Evolutionary conservation across 2,113 vertebrate genomes (phyloP), one percentile per base, ranked within the genome.

Genomic region (Chauna torquata): DNA sequence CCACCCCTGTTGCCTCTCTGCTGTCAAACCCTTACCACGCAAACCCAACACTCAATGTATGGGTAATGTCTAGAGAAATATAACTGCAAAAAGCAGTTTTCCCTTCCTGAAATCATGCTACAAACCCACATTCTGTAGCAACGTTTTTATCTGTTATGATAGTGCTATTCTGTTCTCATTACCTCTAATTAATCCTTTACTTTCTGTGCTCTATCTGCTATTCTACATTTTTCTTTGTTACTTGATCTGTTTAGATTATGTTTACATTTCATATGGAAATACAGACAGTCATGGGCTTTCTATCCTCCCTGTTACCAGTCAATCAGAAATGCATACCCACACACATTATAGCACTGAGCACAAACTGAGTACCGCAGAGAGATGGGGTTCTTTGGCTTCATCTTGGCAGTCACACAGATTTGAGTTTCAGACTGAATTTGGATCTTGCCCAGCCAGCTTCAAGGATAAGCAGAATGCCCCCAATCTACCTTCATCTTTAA

Each of bases 271-370:
- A 27, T 9, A 17, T 8, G 40, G 50, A 62, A 65, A 74, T 23
- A 14, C 30, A 86, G n/a, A 40, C 0, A 0, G 9, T 44, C n/a
- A 54, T 0, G 0, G 19, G 5, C n/a, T 94, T 71, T 44, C n/a
- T 59, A 4, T 49, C 28, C 6, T 8, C 5, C 4, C 32, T 38
- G 8, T 50, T 42, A 71, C 6, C 10, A 70, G 38, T 17, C 70
- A 50, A 44, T 44, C 44, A 80, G 66, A 55, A 86, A 72, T 13
- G 6, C 4, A 24, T 30, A 61, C 11, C 23, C 54, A 54, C 45
- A 57, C 0, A 0, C 40, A 44, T 45, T 13, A 25, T 24, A 40
- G 42, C 34, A 44, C 47, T 44, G n/a, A 82, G n/a, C 38, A 64
- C 38, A 52, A n/a, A 78, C 23, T 61, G 44, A 62, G 47, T 52